Conservation (phyloP, 2,888 invertebrate genomes). For the Coenonympha arcania region DNA sequence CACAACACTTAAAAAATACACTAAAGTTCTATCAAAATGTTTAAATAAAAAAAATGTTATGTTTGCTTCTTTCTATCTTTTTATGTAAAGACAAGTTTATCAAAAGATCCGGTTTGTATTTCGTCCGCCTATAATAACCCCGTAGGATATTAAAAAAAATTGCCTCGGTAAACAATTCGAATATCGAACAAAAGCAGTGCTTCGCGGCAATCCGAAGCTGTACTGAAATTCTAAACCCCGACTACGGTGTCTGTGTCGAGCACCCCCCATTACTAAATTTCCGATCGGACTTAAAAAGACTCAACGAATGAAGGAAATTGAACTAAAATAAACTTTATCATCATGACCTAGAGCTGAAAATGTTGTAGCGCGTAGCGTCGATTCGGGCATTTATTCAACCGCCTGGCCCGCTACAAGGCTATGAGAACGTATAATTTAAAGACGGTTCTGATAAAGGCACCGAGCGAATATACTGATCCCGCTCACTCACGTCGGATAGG, state of each 20-base stretch:
- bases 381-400: constrained; percentile 37
- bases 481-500: constrained; percentile 40
- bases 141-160: constrained; percentile 54
- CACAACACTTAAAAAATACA: constrained; percentile 25
- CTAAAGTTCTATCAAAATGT: constrained; percentile 30
- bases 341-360: constrained; percentile 28
- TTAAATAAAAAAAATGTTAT: constrained; percentile 23
- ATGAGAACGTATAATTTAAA: constrained; percentile 75
- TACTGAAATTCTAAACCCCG: constrained; percentile 75
- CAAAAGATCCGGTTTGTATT: constrained; percentile 33
- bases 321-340: constrained; percentile 17
- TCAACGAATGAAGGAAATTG: constrained; percentile 23
- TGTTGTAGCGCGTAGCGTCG: constrained; percentile 23
- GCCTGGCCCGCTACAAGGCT: constrained; percentile 58
- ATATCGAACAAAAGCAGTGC: constrained; percentile 68
- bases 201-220: constrained; percentile 73
- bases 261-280: constrained; percentile 74
- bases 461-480: constrained; percentile 45
- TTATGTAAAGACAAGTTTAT: constrained; percentile 23
- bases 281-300: constrained; percentile 40
- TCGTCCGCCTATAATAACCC: constrained; percentile 31
- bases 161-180: constrained; percentile 65
- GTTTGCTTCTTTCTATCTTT: constrained; percentile 19
- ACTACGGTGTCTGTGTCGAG: constrained; percentile 71
- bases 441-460: constrained; percentile 53